phyloP scores from a whole-genome alignment of 2,113 vertebrate genomes.

The Saiga tatarica region DNA sequence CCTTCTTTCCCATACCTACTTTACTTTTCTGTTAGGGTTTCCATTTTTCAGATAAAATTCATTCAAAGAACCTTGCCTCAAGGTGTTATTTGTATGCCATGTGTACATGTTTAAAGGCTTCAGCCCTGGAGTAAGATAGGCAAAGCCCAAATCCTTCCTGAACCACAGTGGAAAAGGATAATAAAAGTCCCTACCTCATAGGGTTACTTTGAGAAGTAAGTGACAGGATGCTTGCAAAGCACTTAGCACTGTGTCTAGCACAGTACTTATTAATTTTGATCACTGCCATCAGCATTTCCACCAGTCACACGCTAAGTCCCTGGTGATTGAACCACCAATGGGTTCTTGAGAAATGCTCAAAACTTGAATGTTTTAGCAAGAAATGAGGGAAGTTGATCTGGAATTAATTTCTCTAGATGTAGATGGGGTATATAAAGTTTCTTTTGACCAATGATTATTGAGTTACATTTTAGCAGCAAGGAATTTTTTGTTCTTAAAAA shows the following conservation, averaged over 20 bases:
- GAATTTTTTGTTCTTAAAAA: slow-evolving; percentile 15
- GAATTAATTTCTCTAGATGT: background rate
- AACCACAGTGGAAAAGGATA: background rate
- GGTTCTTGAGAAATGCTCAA: background rate
- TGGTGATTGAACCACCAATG: background rate
- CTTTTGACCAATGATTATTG: background rate
- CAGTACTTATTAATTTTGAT: background rate
- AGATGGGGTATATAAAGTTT: background rate
- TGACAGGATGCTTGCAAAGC: background rate
- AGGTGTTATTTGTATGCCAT: background rate
- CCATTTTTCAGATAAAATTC: background rate
- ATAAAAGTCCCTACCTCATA: background rate
- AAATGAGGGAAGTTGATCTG: background rate
- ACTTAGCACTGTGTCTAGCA: background rate
- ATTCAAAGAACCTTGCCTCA: background rate
- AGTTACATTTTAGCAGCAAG: slow-evolving; percentile 7
- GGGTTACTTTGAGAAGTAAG: background rate
- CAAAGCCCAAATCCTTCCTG: background rate
- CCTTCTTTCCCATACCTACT: background rate
- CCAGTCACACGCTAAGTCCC: background rate
- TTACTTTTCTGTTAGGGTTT: background rate
- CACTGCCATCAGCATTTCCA: background rate
- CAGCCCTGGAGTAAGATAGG: background rate
- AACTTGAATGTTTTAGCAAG: background rate
- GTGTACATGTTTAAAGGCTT: background rate